A percentile compares a stretch with the other conserved stretches of the same genome.
phyloP scores from a whole-genome alignment of 2,797 vertebrate species.

The Tauraco hartlaubi region DNA sequence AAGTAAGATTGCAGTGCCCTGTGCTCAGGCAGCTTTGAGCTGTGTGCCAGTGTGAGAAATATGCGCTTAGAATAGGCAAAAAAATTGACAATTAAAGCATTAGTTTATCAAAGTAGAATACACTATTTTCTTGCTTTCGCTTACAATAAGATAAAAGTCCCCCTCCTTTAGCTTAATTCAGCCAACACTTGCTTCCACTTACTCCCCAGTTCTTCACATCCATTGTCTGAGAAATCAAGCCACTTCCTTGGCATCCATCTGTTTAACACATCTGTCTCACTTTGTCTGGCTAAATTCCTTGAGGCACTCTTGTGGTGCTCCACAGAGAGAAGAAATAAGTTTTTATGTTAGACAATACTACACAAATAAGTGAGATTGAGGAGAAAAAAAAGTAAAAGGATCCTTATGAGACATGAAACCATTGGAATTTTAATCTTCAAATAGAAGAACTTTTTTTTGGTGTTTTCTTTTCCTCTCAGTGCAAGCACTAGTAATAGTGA shows the following conservation, averaged over 20 bases:
- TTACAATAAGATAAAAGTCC: neutral
- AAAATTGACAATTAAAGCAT: neutral
- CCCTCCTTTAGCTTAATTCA: neutral
- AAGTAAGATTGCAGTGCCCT: neutral
- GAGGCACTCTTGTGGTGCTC: neutral
- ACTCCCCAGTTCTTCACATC: neutral
- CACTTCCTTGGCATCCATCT: conserved; percentile 11
- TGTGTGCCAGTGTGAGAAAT: neutral
- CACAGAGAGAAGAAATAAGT: conserved; percentile 22
- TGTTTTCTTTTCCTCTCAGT: neutral
- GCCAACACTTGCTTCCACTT: neutral
- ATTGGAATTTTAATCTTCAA: neutral
- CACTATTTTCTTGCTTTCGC: neutral
- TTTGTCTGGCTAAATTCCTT: conserved; percentile 16
- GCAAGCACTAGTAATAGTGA: neutral
- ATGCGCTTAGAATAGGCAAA: neutral
- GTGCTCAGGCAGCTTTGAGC: neutral
- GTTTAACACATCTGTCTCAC: conserved; percentile 21
- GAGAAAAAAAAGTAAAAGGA: neutral
- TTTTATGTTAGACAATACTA: neutral
- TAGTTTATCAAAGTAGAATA: neutral
- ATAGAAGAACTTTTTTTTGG: neutral
- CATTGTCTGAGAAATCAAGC: neutral
- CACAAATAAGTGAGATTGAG: neutral
- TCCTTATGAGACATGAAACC: neutral